Evolutionary conservation across 2,888 invertebrate genomes (phyloP).

Genomic region (Chironomus tentans): DNA sequence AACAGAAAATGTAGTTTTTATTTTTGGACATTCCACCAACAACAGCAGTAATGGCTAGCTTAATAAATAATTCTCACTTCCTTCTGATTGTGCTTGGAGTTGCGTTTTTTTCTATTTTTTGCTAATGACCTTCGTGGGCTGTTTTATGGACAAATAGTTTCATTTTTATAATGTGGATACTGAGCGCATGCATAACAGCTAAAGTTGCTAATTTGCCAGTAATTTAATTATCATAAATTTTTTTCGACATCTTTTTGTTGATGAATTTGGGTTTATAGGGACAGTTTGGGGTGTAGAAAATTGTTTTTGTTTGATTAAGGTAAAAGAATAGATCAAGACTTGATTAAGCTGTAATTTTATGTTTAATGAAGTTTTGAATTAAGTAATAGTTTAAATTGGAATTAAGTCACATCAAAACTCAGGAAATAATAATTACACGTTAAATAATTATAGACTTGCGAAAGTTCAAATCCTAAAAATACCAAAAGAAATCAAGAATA

Average conservation of each 20-base stretch:
- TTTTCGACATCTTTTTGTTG: not conserved
- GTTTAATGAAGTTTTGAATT: no score
- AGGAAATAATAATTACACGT: no score
- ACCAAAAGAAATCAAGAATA: no score
- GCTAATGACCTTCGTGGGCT: not conserved
- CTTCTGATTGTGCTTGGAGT: not conserved
- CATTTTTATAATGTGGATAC: not conserved
- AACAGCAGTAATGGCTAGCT: not conserved
- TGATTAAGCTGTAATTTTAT: no score
- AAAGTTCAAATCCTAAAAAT: no score
- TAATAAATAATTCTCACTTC: not conserved
- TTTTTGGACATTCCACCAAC: not conserved
- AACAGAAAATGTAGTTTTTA: not conserved
- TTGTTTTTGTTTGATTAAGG: no score
- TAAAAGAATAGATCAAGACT: no score
- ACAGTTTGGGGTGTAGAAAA: not conserved
- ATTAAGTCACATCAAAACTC: no score
- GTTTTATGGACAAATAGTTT: not conserved
- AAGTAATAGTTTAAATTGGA: no score
- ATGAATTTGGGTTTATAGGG: not conserved
- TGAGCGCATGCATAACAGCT: not conserved
- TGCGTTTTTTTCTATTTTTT: not conserved
- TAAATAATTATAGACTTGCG: no score
- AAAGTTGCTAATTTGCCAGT: slow-evolving; percentile 13
- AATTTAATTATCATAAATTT: slow-evolving; percentile 17